Conservation (phyloP, 2,113 vertebrate species). For the Pampusana beccarii region DNA sequence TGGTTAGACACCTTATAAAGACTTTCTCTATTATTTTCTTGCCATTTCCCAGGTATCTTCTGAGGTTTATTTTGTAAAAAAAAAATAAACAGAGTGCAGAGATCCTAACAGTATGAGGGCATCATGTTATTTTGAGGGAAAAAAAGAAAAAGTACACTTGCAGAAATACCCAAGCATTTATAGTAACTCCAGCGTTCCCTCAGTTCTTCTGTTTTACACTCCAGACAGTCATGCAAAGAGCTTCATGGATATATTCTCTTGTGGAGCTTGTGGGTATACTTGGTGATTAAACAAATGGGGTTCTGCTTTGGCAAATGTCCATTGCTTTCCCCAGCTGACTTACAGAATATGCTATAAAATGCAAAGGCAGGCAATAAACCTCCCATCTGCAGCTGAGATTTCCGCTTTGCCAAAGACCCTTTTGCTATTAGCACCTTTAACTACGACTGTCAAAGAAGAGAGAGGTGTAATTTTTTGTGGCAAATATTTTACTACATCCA, state of each 20-base stretch:
- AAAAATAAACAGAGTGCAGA: background rate
- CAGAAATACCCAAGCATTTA: slow-evolving; percentile 27
- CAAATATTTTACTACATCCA: slow-evolving; percentile 16
- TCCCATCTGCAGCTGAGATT: slow-evolving; percentile 63
- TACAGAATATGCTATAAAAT: slow-evolving; percentile 65
- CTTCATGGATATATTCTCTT: slow-evolving; percentile 33
- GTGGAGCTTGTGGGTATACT: slow-evolving; percentile 60
- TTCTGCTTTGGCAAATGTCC: slow-evolving; percentile 65
- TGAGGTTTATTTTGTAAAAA: background rate
- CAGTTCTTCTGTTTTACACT: slow-evolving; percentile 34
- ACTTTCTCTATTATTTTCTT: background rate
- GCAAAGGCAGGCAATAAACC: slow-evolving; percentile 64
- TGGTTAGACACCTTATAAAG: background rate
- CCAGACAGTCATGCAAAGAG: slow-evolving; percentile 30
- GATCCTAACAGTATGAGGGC: background rate
- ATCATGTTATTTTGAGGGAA: background rate
- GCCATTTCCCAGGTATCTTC: background rate
- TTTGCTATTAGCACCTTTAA: slow-evolving; percentile 58
- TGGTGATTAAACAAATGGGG: slow-evolving; percentile 70
- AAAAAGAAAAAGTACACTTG: background rate
- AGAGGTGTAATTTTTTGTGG: background rate
- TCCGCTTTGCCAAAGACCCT: slow-evolving; percentile 61
- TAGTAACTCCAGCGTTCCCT: background rate
- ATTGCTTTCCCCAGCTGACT: slow-evolving; percentile 64
- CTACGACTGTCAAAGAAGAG: slow-evolving; percentile 44